phyloP scores from a whole-genome alignment of 2,888 invertebrate genomes.

The Amiota communis region DNA sequence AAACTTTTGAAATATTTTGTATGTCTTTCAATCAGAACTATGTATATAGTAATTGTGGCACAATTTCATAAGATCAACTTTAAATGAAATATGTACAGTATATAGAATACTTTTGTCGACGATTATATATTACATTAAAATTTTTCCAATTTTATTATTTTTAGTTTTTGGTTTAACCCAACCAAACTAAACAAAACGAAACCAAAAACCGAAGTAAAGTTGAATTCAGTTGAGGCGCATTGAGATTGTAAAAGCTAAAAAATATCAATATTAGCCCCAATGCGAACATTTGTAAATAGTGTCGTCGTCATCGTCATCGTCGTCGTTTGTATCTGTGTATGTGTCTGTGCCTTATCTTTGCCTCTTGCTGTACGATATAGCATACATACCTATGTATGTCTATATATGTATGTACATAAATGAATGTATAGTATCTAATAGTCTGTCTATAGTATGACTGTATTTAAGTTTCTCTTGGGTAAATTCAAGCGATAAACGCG shows the following conservation, averaged over 20 bases:
- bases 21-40: no score
- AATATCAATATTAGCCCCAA: neutral
- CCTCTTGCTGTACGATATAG: no score
- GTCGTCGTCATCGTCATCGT: neutral
- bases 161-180: no score
- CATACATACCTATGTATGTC: no score
- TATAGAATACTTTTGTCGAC: no score
- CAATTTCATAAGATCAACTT: no score
- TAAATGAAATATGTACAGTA: no score
- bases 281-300: constrained; percentile 4
- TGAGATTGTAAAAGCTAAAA: neutral
- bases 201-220: neutral
- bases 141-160: no score
- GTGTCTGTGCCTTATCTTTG: neutral
- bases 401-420: neutral
- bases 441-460: neutral
- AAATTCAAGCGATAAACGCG: neutral
- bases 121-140: no score
- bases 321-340: neutral
- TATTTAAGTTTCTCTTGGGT: neutral
- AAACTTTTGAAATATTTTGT: no score
- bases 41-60: no score
- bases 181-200: no score
- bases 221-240: neutral
- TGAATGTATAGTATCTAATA: neutral